phyloP scores from a whole-genome alignment of 2,888 invertebrate genomes.

The Digitonthophagus gazella region DNA sequence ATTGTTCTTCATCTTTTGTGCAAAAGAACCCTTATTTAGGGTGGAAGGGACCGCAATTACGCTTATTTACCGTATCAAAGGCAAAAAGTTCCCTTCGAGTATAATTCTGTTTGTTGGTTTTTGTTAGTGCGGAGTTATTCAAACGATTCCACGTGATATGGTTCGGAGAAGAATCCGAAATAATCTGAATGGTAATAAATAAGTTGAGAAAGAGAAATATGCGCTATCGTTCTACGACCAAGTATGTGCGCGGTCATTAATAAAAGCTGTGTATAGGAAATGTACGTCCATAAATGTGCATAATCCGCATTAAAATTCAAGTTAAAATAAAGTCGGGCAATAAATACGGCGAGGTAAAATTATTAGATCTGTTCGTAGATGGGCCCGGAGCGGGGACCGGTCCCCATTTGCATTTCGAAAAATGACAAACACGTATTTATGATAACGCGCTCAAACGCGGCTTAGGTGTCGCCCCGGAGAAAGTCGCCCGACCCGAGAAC shows the following conservation, averaged over 20 bases:
- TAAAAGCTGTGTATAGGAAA: slow-evolving; percentile 14
- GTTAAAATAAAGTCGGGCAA: slow-evolving; percentile 18
- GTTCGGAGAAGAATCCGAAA: not conserved
- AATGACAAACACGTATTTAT: slow-evolving; percentile 9
- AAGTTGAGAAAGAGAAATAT: not conserved
- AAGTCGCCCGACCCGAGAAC: not conserved
- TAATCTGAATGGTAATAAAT: slow-evolving; percentile 2
- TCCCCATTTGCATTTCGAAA: slow-evolving; percentile 13
- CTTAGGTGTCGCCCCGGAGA: slow-evolving; percentile 12
- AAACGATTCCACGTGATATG: not conserved
- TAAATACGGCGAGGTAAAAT: slow-evolving; percentile 5
- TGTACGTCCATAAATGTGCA: slow-evolving; percentile 15
- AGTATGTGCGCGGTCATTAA: slow-evolving; percentile 4
- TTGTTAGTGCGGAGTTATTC: not conserved
- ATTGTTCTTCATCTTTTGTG: not conserved
- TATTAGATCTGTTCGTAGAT: not conserved
- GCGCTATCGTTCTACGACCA: slow-evolving; percentile 1
- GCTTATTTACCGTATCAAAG: not conserved
- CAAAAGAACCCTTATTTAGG: not conserved
- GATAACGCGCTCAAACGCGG: slow-evolving; percentile 6
- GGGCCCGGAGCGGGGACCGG: not conserved
- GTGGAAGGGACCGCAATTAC: not conserved
- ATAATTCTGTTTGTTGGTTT: not conserved
- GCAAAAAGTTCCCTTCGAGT: not conserved
- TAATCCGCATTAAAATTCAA: slow-evolving; percentile 18